Evolutionary conservation across 1,140 invertebrate genomes (phyloP), one percentile per base, ranked within the genome.

Genomic region (Telenomus remus): DNA sequence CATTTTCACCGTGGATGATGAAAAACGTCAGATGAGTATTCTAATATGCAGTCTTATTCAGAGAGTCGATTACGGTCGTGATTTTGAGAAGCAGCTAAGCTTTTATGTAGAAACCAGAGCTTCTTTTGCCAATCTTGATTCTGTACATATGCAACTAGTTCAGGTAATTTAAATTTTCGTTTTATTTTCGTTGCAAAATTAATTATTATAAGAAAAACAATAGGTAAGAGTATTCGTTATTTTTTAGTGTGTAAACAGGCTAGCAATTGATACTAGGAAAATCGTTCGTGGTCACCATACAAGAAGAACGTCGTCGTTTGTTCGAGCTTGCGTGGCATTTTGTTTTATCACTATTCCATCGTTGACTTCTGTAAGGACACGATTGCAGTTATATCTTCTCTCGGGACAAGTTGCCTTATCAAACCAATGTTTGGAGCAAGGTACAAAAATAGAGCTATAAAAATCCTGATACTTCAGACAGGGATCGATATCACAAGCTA

Each of bases 271-370:
- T 80, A 95, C 94, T 0, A 88, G 92, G 60, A 90, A 90, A 79
- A 91, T 95, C 43, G 92, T 96, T 2, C 91, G 92, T 63, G 93
- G 94, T 1, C 91, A 93, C 80, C 94, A 95, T 80, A 95, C 94
- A 1, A 91, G 92, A 76, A 94, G 94, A 89, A 95, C 94, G 0
- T 91, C 91, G 2, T 92, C 94, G 61, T 96, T 97, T 89, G 93
- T 96, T 19, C 92, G 95, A 78, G 96, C 97, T n/a, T 99, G 97
- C 90, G 92, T 95, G 51, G 97, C 97, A 0, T 99, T 96, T 87
- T 94, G 93, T 86, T 98, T 94, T 84, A 97, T 99, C 37, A 98
- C 97, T 0, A 96, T 98, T 87, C 97, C 97, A 15, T 98, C 97
- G 5, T 91, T 99, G 77, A 90, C 91, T 66, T 93, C 94, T 68